These are phyloP conservation scores for Drosophila quadrilineata DNA, from an alignment of 1,140 invertebrate species.

Conservation along the genomic window DNA sequence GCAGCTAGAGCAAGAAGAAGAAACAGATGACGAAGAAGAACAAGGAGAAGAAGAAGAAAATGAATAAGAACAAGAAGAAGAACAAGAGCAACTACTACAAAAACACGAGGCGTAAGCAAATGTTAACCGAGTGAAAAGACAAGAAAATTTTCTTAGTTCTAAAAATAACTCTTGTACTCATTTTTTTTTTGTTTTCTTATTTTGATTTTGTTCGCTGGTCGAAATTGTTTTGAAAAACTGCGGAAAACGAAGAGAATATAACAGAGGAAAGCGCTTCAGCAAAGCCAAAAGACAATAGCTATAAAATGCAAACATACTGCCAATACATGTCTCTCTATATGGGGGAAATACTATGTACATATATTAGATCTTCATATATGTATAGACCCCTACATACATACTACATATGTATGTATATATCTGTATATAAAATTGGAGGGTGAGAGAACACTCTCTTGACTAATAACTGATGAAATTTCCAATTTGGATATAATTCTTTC, in stretches of 20 bases:
- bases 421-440: not conserved
- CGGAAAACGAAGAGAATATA: slow-evolving; percentile 37
- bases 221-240: slow-evolving; percentile 62
- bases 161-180: slow-evolving; percentile 76
- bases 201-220: too few relatives aligned
- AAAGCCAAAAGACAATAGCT: slow-evolving; percentile 61
- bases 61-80: slow-evolving; percentile 5
- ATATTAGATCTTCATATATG: not conserved
- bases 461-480: not conserved
- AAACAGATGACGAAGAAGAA: slow-evolving; percentile 71
- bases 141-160: slow-evolving; percentile 75
- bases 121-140: slow-evolving; percentile 75
- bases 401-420: not conserved
- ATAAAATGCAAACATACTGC: slow-evolving; percentile 64
- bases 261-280: slow-evolving; percentile 30
- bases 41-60: slow-evolving; percentile 73
- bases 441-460: not conserved
- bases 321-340: slow-evolving; percentile 14
- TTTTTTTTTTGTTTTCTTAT: too few relatives aligned
- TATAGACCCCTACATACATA: not conserved
- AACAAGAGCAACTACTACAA: slow-evolving; percentile 40
- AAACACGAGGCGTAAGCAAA: slow-evolving; percentile 70
- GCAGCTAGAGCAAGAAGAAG: slow-evolving; percentile 55
- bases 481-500: too few relatives aligned
- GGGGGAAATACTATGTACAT: not conserved